A percentile compares a stretch with the other conserved stretches of the same genome.
Conservation (phyloP, 1,140 invertebrate species). For the Brachionus calyciflorus region DNA sequence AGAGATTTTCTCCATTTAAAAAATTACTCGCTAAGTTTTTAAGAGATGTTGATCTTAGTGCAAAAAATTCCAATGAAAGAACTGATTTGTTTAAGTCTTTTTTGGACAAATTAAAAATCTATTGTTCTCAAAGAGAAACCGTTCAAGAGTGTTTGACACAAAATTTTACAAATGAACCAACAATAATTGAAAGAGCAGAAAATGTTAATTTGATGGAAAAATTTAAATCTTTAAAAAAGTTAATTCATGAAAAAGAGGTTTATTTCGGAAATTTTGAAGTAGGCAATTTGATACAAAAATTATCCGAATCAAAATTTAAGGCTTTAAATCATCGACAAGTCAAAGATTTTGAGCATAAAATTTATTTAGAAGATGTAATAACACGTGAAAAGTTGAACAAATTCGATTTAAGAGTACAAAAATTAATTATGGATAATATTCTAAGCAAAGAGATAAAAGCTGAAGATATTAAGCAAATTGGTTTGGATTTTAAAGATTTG, state of each 20-base stretch:
- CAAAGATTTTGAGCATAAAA: neutral
- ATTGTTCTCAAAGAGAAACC: neutral
- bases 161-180: neutral
- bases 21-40: neutral
- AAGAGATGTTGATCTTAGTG: neutral
- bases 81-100: neutral
- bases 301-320: conserved; percentile 22
- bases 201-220: neutral
- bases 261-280: too few relatives aligned
- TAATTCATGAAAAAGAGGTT: too few relatives aligned
- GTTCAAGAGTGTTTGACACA: neutral
- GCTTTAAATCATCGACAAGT: neutral
- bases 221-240: too few relatives aligned
- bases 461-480: too few relatives aligned
- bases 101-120: neutral
- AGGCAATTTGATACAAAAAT: neutral
- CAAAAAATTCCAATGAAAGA: neutral
- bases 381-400: neutral
- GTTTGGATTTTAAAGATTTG: neutral
- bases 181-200: neutral
- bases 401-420: conserved; percentile 10
- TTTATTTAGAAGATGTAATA: neutral
- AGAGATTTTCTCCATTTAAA: neutral
- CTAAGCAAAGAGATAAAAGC: too few relatives aligned
- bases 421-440: too few relatives aligned